Conservation (phyloP, 2,797 vertebrate genomes). For the Propithecus perrieri region DNA sequence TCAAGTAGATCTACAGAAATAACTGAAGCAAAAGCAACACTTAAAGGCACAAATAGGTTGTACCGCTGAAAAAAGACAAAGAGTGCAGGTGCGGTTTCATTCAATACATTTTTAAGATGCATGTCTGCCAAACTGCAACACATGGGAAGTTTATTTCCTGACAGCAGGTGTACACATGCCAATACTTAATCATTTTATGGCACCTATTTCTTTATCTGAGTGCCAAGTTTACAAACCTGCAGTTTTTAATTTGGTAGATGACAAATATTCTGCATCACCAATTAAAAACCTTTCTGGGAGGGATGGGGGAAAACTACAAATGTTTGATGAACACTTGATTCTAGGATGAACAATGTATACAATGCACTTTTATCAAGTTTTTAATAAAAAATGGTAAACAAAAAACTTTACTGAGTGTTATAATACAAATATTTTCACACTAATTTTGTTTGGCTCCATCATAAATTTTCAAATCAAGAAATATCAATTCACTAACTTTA, state of each 20-base stretch:
- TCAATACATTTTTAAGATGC: constrained; percentile 69
- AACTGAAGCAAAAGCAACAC: background rate
- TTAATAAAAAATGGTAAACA: constrained; percentile 63
- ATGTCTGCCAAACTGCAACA: constrained; percentile 76
- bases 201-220: constrained; percentile 73
- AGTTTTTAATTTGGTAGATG: constrained; percentile 75
- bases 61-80: constrained; percentile 55
- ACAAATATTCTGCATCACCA: constrained; percentile 64
- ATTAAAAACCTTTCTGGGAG: constrained; percentile 48
- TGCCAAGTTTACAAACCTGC: constrained; percentile 78
- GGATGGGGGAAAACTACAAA: background rate
- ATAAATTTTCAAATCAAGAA: constrained; percentile 55
- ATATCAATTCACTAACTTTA: background rate
- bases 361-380: constrained; percentile 68
- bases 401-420: constrained; percentile 61
- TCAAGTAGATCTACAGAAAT: background rate
- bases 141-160: constrained; percentile 76
- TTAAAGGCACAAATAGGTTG: background rate
- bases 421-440: constrained; percentile 50
- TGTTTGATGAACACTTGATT: constrained; percentile 61
- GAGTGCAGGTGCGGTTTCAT: constrained; percentile 36
- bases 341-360: constrained; percentile 62
- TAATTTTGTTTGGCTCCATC: constrained; percentile 30
- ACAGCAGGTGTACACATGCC: constrained; percentile 59
- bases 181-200: constrained; percentile 72